A percentile compares a stretch with the other conserved stretches of the same genome.
Evolutionary conservation across 92 coral and sea anemone genomes (phyloP).

Genomic region (Heteractis magnifica): DNA sequence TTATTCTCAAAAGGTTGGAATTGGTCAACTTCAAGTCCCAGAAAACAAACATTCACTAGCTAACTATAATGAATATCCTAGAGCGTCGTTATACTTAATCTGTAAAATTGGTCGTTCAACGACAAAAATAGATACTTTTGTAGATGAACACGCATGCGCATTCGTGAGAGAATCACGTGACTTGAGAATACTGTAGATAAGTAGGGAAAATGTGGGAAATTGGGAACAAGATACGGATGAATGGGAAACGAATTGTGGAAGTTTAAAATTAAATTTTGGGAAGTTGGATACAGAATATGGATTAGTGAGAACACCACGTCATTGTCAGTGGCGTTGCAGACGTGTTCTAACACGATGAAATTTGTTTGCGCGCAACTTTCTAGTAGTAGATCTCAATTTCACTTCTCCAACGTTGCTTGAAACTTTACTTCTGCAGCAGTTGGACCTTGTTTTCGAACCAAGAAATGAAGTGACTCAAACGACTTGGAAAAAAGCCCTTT

Average conservation of each 20-base stretch:
- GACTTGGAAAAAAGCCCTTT: background rate
- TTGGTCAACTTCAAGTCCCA: constrained; percentile 59
- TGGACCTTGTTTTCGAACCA: too few species aligned
- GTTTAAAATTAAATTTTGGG: background rate
- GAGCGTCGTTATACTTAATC: constrained; percentile 15
- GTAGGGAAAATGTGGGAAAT: background rate
- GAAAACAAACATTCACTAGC: constrained; percentile 31
- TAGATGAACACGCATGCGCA: background rate
- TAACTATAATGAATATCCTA: constrained; percentile 7
- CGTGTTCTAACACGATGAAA: too few species aligned
- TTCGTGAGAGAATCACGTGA: background rate
- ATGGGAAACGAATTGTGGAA: background rate
- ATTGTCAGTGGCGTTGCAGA: too few species aligned
- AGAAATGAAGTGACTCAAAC: too few species aligned
- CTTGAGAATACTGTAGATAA: background rate
- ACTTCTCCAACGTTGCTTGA: too few species aligned
- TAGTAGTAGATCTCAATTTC: too few species aligned
- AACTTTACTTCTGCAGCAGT: too few species aligned
- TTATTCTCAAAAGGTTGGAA: constrained; percentile 89
- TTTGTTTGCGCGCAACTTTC: too few species aligned
- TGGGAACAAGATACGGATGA: background rate
- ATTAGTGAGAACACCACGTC: background rate
- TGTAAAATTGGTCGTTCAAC: background rate
- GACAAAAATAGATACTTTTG: background rate
- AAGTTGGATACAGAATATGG: background rate